phyloP scores from a whole-genome alignment of 2,797 vertebrate genomes.

The Jordanella pulchra region DNA sequence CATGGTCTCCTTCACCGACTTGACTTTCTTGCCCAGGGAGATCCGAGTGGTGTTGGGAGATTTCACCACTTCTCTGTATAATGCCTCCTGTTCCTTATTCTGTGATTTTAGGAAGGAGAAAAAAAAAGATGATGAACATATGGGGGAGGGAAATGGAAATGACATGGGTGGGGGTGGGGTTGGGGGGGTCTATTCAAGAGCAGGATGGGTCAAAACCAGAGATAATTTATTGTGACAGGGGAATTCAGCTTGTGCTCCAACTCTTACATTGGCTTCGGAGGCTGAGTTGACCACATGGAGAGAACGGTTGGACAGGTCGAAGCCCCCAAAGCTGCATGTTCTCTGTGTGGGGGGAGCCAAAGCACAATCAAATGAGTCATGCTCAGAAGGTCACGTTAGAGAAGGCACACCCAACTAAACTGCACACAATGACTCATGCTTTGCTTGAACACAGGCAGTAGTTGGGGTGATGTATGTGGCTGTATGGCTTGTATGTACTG shows the following conservation, averaged over 20 bases:
- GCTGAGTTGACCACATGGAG: conserved; percentile 87
- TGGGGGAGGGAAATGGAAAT: not conserved
- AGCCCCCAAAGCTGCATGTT: conserved; percentile 98
- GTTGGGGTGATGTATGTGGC: conserved; percentile 63
- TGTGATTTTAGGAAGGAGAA: conserved; percentile 42
- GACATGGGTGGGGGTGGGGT: not conserved
- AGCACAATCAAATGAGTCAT: conserved; percentile 61
- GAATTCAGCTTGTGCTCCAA: not conserved
- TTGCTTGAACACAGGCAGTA: conserved; percentile 60
- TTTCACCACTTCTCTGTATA: conserved; percentile 94
- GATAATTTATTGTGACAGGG: conserved; percentile 22
- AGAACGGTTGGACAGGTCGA: conserved; percentile 94
- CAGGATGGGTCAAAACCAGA: conserved; percentile 7
- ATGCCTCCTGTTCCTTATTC: conserved; percentile 91
- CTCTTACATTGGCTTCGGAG: conserved; percentile 87
- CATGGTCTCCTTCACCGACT: conserved; percentile 99
- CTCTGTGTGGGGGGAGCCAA: conserved; percentile 80
- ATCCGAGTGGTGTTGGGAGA: conserved; percentile 94
- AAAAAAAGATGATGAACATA: not conserved
- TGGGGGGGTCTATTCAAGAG: not conserved
- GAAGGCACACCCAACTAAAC: conserved; percentile 48
- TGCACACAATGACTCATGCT: conserved; percentile 77
- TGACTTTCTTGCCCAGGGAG: conserved; percentile 98
- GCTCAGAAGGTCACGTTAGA: conserved; percentile 17
- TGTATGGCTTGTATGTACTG: conserved; percentile 47